Evolutionary conservation across 1,140 invertebrate species (phyloP).

Genomic region (Sinonovacula constricta): DNA sequence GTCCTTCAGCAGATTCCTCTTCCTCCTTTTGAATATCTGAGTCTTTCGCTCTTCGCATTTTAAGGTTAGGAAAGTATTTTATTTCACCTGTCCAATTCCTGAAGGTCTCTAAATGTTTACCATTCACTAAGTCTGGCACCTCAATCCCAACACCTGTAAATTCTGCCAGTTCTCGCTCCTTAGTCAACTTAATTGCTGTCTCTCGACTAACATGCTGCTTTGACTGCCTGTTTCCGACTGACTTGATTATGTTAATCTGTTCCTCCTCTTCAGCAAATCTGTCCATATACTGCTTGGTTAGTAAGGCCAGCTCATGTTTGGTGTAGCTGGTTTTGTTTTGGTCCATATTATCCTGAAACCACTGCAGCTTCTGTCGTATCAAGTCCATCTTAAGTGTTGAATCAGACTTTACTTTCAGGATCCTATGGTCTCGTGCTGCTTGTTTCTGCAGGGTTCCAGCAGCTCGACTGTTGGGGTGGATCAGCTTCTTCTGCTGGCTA

Average conservation of each 20-base stretch:
- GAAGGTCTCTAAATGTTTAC: constrained; percentile 61
- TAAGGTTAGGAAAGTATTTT: constrained; percentile 66
- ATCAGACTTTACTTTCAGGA: constrained; percentile 53
- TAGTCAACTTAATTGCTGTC: constrained; percentile 65
- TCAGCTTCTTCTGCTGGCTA: constrained; percentile 59
- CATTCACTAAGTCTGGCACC: constrained; percentile 71
- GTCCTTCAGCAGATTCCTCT: constrained; percentile 11
- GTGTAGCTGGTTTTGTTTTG: constrained; percentile 58
- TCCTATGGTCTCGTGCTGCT: constrained; percentile 53
- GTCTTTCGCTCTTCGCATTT: constrained; percentile 60
- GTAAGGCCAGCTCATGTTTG: constrained; percentile 60
- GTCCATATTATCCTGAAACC: constrained; percentile 64
- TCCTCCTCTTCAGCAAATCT: constrained; percentile 72
- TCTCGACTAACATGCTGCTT: constrained; percentile 65
- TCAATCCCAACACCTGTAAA: constrained; percentile 68
- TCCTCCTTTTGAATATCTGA: constrained; percentile 54
- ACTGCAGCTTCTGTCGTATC: constrained; percentile 64
- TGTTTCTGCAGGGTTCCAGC: constrained; percentile 61
- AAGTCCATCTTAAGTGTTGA: constrained; percentile 62
- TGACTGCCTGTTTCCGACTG: constrained; percentile 62
- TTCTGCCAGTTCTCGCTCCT: constrained; percentile 65
- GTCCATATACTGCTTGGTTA: constrained; percentile 58
- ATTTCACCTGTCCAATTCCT: constrained; percentile 69
- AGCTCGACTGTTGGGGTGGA: constrained; percentile 74
- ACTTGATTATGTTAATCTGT: constrained; percentile 71